Percentiles rank a stretch among this genome's conserved stretches.
Conservation (phyloP, 2,888 invertebrate genomes). For the Lasioglossum malachurum region DNA sequence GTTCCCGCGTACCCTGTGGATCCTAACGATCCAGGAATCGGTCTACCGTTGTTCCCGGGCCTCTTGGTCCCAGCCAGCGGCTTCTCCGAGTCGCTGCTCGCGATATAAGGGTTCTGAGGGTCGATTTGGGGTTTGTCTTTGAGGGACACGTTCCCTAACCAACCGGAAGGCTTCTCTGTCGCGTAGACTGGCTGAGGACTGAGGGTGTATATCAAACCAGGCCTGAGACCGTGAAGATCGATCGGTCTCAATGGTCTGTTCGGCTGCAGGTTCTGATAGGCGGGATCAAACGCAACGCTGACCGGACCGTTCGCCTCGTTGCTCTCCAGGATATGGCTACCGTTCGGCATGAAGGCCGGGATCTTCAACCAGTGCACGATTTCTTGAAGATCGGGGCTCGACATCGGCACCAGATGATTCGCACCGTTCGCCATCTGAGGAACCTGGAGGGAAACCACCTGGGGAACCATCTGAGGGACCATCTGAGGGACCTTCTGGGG, state of each 20-base stretch:
- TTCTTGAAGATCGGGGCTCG: slow-evolving; percentile 66
- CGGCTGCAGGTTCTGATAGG: slow-evolving; percentile 70
- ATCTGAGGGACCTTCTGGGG: background rate
- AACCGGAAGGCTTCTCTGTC: slow-evolving; percentile 2
- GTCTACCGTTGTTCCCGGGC: slow-evolving; percentile 1
- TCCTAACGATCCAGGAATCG: background rate
- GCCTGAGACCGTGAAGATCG: background rate
- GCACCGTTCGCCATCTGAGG: slow-evolving; percentile 11
- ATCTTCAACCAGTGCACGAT: slow-evolving; percentile 79
- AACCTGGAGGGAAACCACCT: background rate
- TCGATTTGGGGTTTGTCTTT: slow-evolving; percentile 45
- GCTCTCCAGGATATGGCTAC: slow-evolving; percentile 56
- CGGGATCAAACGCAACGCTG: slow-evolving; percentile 64
- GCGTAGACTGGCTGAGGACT: slow-evolving; percentile 2
- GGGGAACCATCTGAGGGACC: background rate
- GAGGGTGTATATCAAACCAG: slow-evolving; percentile 19
- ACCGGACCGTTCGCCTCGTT: slow-evolving; percentile 57
- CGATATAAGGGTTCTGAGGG: slow-evolving; percentile 78
- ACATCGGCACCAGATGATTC: slow-evolving; percentile 34
- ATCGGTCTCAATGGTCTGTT: slow-evolving; percentile 53
- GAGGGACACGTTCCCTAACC: background rate
- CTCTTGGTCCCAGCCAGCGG: slow-evolving; percentile 56
- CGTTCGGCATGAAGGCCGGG: slow-evolving; percentile 71
- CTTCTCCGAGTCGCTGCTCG: slow-evolving; percentile 74
- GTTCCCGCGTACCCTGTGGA: slow-evolving; percentile 13